Conservation (phyloP, 1,140 invertebrate species). For the Eubasilissa regina region DNA sequence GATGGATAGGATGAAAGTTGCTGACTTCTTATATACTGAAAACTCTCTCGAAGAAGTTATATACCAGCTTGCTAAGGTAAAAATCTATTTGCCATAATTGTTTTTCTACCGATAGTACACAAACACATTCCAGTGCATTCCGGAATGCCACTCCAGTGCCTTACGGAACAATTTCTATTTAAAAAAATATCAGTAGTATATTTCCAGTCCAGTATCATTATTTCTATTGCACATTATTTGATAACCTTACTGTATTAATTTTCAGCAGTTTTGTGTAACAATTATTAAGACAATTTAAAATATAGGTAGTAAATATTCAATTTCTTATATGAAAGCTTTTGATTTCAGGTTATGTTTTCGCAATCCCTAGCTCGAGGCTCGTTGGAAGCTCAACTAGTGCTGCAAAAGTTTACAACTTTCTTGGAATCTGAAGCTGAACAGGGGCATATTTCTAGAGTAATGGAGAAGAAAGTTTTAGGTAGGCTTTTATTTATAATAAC, state of each 20-base stretch:
- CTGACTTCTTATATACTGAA: slow-evolving; percentile 80
- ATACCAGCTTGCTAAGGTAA: slow-evolving; percentile 82
- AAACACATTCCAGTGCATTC: too few species aligned
- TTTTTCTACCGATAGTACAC: too few species aligned
- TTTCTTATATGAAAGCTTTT: too few species aligned
- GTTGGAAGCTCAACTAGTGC: slow-evolving; percentile 77
- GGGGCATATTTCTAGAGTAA: slow-evolving; percentile 78
- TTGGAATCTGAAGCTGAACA: slow-evolving; percentile 80
- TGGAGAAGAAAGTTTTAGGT: slow-evolving; percentile 84
- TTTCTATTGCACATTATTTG: too few species aligned
- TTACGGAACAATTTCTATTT: too few species aligned
- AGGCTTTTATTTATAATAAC: slow-evolving; percentile 59
- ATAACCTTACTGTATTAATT: too few species aligned
- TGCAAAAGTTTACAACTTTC: slow-evolving; percentile 80
- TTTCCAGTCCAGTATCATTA: too few species aligned
- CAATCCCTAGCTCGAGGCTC: slow-evolving; percentile 78
- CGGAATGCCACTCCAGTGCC: too few species aligned
- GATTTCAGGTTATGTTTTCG: slow-evolving; percentile 77
- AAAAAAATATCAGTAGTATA: too few species aligned
- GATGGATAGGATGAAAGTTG: slow-evolving; percentile 75
- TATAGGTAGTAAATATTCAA: too few species aligned
- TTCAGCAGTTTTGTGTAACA: too few species aligned
- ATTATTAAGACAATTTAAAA: too few species aligned
- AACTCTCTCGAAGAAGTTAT: slow-evolving; percentile 83
- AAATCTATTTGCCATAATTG: background rate